Conservation (phyloP, 2,797 vertebrate species). For the Manis javanica region DNA sequence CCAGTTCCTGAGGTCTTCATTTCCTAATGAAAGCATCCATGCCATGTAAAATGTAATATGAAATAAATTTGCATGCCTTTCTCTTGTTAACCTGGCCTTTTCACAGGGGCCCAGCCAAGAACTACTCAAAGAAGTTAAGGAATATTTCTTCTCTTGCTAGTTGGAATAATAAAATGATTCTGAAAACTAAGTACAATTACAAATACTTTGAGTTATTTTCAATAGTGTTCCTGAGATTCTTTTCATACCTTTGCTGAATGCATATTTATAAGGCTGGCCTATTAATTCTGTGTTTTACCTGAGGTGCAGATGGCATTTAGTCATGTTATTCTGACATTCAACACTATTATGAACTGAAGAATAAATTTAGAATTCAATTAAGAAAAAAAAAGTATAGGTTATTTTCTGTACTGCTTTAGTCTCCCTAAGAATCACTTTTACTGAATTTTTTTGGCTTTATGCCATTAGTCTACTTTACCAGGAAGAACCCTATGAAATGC, state of each 20-base stretch:
- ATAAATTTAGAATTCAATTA: constrained; percentile 60
- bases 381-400: background rate
- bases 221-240: background rate
- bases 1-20: background rate
- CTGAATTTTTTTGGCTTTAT: background rate
- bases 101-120: background rate
- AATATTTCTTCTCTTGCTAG: background rate
- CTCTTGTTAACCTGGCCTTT: background rate
- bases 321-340: background rate
- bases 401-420: background rate
- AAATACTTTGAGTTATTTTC: background rate
- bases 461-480: background rate
- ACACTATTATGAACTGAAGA: background rate
- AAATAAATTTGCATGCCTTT: background rate
- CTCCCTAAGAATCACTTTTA: background rate
- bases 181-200: background rate
- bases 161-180: background rate
- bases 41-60: background rate
- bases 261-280: background rate
- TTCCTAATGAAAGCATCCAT: background rate
- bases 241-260: background rate
- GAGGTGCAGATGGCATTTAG: background rate
- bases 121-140: background rate
- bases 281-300: background rate
- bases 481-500: background rate